Percentiles rank a stretch among this genome's conserved stretches.
Evolutionary conservation across 2,888 invertebrate genomes (phyloP).

Genomic region (Doris montereyensis): DNA sequence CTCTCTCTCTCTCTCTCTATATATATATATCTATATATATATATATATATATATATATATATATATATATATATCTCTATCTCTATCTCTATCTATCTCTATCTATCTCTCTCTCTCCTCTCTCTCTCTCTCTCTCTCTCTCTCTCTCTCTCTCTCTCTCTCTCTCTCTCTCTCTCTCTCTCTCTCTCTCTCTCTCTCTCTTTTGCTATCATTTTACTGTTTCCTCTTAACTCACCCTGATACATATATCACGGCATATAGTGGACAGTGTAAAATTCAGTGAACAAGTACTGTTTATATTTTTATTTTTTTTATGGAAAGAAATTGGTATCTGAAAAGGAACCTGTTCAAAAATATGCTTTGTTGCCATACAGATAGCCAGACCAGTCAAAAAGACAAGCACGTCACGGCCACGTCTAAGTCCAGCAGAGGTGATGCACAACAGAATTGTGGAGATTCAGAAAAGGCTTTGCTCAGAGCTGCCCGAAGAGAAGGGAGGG

Average conservation of each 20-base stretch:
- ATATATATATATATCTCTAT: no score
- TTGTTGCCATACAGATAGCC: slow-evolving; percentile 43
- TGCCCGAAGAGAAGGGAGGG: slow-evolving; percentile 44
- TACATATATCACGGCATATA: neutral
- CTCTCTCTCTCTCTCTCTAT: no score
- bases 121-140: no score
- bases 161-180: no score
- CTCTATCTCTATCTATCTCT: no score
- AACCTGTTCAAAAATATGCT: neutral
- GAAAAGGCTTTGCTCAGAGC: slow-evolving; percentile 56
- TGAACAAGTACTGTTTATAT: neutral
- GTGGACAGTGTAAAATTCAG: neutral
- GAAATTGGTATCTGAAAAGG: neutral
- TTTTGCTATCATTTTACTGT: neutral
- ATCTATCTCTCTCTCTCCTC: no score
- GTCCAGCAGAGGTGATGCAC: slow-evolving; percentile 71
- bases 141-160: no score
- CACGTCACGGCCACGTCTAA: slow-evolving; percentile 51
- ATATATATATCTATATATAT: no score
- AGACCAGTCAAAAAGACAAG: slow-evolving; percentile 41
- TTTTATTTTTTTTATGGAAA: neutral
- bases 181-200: no score
- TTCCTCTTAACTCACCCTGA: neutral
- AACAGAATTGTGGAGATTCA: slow-evolving; percentile 68
- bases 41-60: no score